A percentile compares a stretch with the other conserved stretches of the same genome.
Conservation (phyloP, 2,888 invertebrate species). For the Himalopsyche kuldschensis region DNA sequence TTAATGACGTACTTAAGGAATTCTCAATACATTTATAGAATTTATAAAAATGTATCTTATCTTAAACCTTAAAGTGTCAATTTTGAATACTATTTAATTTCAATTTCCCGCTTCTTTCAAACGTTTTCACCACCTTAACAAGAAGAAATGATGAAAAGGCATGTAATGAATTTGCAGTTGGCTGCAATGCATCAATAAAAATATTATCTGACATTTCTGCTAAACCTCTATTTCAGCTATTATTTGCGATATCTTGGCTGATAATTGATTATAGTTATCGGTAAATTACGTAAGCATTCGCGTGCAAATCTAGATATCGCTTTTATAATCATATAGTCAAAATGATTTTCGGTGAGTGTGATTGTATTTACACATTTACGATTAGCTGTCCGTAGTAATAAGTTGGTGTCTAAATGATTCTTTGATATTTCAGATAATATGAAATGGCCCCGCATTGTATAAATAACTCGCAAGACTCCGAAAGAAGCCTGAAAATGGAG, state of each 20-base stretch:
- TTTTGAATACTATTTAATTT: not conserved
- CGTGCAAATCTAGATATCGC: not conserved
- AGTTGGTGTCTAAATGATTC: not conserved
- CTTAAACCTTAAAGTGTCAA: too few species aligned
- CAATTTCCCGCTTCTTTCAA: not conserved
- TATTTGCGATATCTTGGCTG: slow-evolving; percentile 13
- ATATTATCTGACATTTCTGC: slow-evolving; percentile 32
- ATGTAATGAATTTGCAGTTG: slow-evolving; percentile 7
- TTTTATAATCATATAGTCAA: not conserved
- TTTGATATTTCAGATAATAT: slow-evolving; percentile 22
- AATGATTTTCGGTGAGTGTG: slow-evolving; percentile 27
- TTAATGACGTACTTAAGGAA: too few species aligned
- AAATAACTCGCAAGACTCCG: not conserved
- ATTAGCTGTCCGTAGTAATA: not conserved
- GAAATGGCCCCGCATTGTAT: slow-evolving; percentile 28
- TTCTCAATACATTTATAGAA: too few species aligned
- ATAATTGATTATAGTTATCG: slow-evolving; percentile 8
- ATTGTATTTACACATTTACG: not conserved
- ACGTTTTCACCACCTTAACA: too few species aligned
- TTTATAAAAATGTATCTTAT: too few species aligned
- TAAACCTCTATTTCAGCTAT: slow-evolving; percentile 15
- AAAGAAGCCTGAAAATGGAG: slow-evolving; percentile 47
- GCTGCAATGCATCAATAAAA: slow-evolving; percentile 28
- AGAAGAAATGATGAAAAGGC: not conserved
- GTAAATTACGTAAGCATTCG: slow-evolving; percentile 20